A percentile compares a stretch with the other conserved stretches of the same genome.
These are phyloP conservation scores for Osmerus mordax DNA, from an alignment of 2,113 vertebrate species.

Conservation along the genomic window DNA sequence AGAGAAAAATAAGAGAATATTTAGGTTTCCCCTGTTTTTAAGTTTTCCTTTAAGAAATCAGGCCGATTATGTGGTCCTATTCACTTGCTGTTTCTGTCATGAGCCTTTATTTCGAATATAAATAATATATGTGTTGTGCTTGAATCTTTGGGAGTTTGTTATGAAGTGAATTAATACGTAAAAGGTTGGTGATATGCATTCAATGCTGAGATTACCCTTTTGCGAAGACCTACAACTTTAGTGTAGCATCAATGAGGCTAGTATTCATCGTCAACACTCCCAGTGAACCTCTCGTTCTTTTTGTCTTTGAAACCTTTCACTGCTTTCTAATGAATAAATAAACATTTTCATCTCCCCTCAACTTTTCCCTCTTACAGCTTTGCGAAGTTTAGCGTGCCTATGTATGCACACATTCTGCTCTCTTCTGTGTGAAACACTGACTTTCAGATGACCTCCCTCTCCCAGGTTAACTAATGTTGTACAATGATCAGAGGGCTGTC, in stretches of 20 bases:
- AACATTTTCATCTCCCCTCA: background rate
- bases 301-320: background rate
- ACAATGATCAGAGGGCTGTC: conserved; percentile 66
- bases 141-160: background rate
- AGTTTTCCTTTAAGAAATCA: conserved; percentile 23
- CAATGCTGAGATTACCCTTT: too few relatives aligned
- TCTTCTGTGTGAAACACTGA: conserved; percentile 49
- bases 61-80: conserved; percentile 20
- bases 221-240: too few relatives aligned
- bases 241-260: too few relatives aligned
- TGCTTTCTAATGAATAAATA: conserved; percentile 2
- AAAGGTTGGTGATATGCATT: too few relatives aligned
- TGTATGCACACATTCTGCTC: conserved; percentile 21
- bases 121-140: conserved; percentile 30
- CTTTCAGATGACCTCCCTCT: conserved; percentile 67
- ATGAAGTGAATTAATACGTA: too few relatives aligned
- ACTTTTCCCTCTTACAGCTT: background rate
- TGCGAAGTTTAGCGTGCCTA: background rate
- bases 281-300: background rate
- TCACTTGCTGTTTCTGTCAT: conserved; percentile 43
- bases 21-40: background rate
- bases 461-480: conserved; percentile 70
- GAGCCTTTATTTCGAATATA: conserved; percentile 28
- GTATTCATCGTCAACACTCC: too few relatives aligned
- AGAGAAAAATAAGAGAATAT: background rate